phyloP scores from a whole-genome alignment of 2,888 invertebrate genomes.

The Eretmocerus hayati region DNA sequence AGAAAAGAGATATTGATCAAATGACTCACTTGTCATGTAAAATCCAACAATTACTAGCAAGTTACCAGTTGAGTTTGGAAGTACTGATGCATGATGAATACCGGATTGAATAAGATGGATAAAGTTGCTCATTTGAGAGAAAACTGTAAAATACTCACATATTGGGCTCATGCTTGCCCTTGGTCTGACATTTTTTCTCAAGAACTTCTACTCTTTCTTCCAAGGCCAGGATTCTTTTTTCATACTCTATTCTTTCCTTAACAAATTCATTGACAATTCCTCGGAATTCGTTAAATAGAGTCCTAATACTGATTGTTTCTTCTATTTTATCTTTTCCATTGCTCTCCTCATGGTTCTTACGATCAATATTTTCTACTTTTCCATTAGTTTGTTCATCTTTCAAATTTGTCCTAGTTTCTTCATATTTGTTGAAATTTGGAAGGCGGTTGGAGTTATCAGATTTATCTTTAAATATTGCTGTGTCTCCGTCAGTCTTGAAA shows the following conservation, averaged over 20 bases:
- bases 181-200: background rate
- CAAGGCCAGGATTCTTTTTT: background rate
- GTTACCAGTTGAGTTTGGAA: too few relatives aligned
- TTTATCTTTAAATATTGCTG: too few relatives aligned
- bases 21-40: too few relatives aligned
- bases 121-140: background rate
- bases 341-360: background rate
- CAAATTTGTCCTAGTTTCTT: too few relatives aligned
- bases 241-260: background rate
- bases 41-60: too few relatives aligned
- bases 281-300: background rate
- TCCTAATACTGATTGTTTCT: background rate
- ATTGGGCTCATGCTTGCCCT: background rate
- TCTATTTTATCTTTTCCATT: background rate
- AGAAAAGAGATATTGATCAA: too few relatives aligned
- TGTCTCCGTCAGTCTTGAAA: too few relatives aligned
- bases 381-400: too few relatives aligned
- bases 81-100: too few relatives aligned
- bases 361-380: too few relatives aligned
- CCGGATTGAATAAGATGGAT: background rate
- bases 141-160: background rate
- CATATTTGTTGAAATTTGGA: too few relatives aligned
- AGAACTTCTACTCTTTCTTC: background rate
- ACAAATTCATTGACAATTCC: background rate
- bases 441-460: too few relatives aligned